Conservation (phyloP, 2,888 invertebrate species). For the Drosophila mercatorum region DNA sequence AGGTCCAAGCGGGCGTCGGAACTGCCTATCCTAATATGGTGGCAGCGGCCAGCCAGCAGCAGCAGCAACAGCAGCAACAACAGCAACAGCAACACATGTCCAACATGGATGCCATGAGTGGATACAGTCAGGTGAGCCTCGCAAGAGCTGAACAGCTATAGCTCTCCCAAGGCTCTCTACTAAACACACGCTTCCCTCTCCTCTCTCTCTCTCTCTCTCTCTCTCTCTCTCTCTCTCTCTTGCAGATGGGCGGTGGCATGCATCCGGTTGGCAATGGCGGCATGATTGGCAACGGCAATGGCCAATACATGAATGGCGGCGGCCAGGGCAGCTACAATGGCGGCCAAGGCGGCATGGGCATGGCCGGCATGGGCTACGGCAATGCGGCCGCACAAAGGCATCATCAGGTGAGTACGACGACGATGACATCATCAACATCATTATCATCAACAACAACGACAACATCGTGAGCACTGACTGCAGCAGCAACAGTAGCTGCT, state of each 20-base stretch:
- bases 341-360: slow-evolving; percentile 76
- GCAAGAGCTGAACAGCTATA: no score
- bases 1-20: slow-evolving; percentile 28
- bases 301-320: slow-evolving; percentile 83
- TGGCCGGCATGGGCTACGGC: slow-evolving; percentile 80
- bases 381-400: slow-evolving; percentile 80
- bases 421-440: slow-evolving; percentile 18
- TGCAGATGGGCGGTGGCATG: slow-evolving; percentile 83
- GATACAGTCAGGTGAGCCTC: slow-evolving; percentile 83
- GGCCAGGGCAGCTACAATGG: slow-evolving; percentile 72
- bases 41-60: slow-evolving; percentile 82
- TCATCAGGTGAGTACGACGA: slow-evolving; percentile 84
- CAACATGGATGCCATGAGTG: slow-evolving; percentile 84
- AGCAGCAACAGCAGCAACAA: slow-evolving; percentile 75
- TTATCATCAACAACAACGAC: not conserved
- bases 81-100: slow-evolving; percentile 73
- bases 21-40: slow-evolving; percentile 50
- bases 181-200: not conserved
- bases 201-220: not conserved
- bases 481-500: slow-evolving; percentile 12
- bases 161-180: not conserved
- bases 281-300: slow-evolving; percentile 74
- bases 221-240: not conserved
- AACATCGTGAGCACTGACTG: slow-evolving; percentile 9
- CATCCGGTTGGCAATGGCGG: slow-evolving; percentile 79